Base-by-base conservation (phyloP, 2,888 invertebrate genomes). In the Drosophila emarginata region DNA sequence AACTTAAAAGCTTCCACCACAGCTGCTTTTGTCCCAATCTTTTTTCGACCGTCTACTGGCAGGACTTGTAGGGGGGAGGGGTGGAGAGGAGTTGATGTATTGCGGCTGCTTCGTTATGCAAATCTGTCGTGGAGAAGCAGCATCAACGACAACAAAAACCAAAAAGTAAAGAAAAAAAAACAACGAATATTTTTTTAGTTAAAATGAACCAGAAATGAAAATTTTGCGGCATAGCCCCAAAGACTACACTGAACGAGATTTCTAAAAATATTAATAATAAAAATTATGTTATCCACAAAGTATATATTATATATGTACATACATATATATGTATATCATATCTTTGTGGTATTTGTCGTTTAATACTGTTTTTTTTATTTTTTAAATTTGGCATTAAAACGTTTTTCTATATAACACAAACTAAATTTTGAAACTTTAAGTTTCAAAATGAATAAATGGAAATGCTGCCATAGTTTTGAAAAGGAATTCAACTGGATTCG, bases 41-140 rank as follows among this genome's bases (percentile, higher is more conserved):
- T 18, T 57, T 66, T 71, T 67, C 32, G 32, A 9, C 32, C 32
- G 32, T 32, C 11, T 11, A 32, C 9, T 32, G 32, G 32, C 1
- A 6, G 5, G 5, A 5, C 5, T 28, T 28, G 32, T 1, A 9
- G 1, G 40, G 58, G 50, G 32, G 60, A 39, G 26, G 45, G 15
- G 21, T 5, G 18, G 9, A 23, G 9, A 7, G 0, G 32, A 4
- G 32, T 72, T 79, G 65, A 65, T 74, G 67, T 57, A 32, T 50
- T 71, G 67, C 36, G 40, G 64, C 72, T 75, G 82, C 87, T 87
- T 87, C 87, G 89, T 87, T 87, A 87, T 87, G 87, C 89, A 87
- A 87, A 87, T 87, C 79, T 74, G 61, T 37, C 53, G 21, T 7
- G 5, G 15, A 40, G 56, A 54, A 57, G 39, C 14, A 39, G 14